Evolutionary conservation across 2,888 invertebrate species (phyloP).

Genomic region (Cephus pulcher): DNA sequence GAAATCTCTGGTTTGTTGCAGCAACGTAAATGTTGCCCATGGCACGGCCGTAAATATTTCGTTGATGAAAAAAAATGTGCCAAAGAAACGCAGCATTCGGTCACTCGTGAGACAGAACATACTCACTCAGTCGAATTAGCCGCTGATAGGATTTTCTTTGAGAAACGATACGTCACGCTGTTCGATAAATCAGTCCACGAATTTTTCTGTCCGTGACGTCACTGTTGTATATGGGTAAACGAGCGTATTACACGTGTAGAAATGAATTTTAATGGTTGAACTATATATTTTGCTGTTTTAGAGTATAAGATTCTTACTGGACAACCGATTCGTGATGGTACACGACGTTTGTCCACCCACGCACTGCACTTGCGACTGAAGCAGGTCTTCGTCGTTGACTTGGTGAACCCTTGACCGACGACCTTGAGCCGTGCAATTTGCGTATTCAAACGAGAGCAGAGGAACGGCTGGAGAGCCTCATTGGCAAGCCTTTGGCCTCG

Average conservation of each 20-base stretch:
- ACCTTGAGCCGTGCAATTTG: conserved; percentile 62
- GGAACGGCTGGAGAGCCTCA: conserved; percentile 21
- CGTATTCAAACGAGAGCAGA: conserved; percentile 30
- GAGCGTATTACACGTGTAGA: neutral
- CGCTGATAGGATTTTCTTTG: neutral
- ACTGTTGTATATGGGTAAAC: neutral
- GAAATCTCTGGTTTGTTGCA: neutral
- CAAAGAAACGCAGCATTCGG: neutral
- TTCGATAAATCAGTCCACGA: neutral
- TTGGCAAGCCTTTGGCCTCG: conserved; percentile 46
- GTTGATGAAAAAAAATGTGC: neutral
- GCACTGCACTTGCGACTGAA: conserved; percentile 58
- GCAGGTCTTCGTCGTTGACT: conserved; percentile 33
- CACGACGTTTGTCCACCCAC: conserved; percentile 38
- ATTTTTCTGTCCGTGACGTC: neutral
- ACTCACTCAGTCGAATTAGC: neutral
- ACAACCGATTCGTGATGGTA: neutral
- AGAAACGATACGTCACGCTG: neutral
- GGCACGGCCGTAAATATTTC: neutral
- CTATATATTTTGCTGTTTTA: neutral
- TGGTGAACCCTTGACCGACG: conserved; percentile 39
- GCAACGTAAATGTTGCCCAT: neutral
- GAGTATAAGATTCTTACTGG: neutral
- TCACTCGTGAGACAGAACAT: neutral
- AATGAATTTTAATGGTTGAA: neutral